These are phyloP conservation scores for Poeciliopsis turneri DNA, from an alignment of 2,797 vertebrate genomes.

Conservation along the genomic window DNA sequence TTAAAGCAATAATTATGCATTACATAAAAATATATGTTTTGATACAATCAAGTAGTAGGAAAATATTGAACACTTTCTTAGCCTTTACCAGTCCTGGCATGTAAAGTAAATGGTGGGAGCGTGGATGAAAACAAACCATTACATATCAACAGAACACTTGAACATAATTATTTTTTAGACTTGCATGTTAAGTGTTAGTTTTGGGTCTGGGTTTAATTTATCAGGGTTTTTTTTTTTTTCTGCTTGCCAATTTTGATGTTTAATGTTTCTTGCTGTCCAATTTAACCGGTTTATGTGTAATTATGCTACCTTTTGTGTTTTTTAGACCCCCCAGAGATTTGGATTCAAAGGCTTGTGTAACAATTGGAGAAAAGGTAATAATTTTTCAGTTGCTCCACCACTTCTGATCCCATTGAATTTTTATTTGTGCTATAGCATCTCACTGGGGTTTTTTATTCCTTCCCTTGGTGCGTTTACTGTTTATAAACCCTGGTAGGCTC, in stretches of 20 bases:
- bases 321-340: conserved; percentile 93
- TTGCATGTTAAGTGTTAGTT: background rate
- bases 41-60: background rate
- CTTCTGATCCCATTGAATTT: conserved; percentile 9
- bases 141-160: background rate
- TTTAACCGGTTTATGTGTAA: background rate
- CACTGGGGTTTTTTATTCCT: conserved; percentile 4
- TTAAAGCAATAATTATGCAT: background rate
- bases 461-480: conserved; percentile 8
- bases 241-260: background rate
- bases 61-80: background rate
- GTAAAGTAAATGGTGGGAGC: background rate
- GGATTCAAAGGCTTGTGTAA: conserved; percentile 95
- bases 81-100: background rate
- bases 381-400: conserved; percentile 2
- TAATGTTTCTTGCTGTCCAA: background rate
- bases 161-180: background rate
- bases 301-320: conserved; percentile 41
- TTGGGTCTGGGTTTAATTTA: background rate
- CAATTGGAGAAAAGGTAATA: conserved; percentile 92
- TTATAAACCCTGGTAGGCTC: conserved; percentile 31
- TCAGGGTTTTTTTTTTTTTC: background rate
- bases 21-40: background rate
- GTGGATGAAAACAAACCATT: background rate
- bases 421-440: conserved; percentile 20